Conservation (phyloP, 2,113 vertebrate species). For the Colinus virginianus region DNA sequence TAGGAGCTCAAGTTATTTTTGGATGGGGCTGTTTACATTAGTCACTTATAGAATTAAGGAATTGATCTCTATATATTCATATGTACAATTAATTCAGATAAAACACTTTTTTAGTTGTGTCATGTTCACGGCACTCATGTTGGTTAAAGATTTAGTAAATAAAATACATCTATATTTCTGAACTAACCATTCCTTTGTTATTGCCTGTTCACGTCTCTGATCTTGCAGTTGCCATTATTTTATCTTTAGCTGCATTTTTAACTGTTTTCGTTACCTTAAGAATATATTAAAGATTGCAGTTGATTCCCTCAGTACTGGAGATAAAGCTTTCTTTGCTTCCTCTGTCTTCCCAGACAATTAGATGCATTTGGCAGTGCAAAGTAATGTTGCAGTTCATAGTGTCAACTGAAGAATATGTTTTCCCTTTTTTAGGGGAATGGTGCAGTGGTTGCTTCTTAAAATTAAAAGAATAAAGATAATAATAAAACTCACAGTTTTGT, state of each 20-base stretch:
- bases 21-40: not conserved
- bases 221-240: not conserved
- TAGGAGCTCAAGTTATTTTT: not conserved
- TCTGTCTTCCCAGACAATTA: not conserved
- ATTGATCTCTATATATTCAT: not conserved
- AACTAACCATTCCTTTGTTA: not conserved
- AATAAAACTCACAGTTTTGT: not conserved
- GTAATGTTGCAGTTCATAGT: not conserved
- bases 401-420: not conserved
- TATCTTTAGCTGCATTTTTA: not conserved
- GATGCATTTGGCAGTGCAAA: not conserved
- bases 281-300: not conserved
- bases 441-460: not conserved
- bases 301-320: not conserved
- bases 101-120: not conserved
- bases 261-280: not conserved
- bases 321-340: not conserved
- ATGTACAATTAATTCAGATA: not conserved
- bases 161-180: not conserved
- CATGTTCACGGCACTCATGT: not conserved
- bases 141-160: not conserved
- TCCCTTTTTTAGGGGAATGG: not conserved
- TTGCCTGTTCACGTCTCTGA: not conserved
- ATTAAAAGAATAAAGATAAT: not conserved
- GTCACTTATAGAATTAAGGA: not conserved